phyloP scores from a whole-genome alignment of 2,797 vertebrate species.

The Tenualosa ilisha region DNA sequence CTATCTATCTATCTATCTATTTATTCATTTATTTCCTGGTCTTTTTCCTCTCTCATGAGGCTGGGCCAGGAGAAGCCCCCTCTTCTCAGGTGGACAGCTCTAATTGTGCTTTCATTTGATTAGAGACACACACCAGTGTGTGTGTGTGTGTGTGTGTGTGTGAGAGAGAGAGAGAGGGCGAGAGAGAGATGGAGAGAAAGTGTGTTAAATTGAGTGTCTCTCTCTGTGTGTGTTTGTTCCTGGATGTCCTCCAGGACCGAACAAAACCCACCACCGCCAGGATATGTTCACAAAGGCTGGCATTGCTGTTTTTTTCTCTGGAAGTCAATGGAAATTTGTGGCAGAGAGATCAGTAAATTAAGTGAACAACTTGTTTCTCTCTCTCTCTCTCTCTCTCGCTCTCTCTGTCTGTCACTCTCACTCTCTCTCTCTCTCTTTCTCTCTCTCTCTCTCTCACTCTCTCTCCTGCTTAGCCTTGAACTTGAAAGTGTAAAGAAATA shows the following conservation, averaged over 20 bases:
- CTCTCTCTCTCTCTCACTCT: background rate
- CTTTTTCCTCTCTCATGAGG: background rate
- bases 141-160: too few relatives aligned
- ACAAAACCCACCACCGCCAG: slow-evolving; percentile 19
- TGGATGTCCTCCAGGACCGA: slow-evolving; percentile 34
- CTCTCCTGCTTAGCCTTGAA: background rate
- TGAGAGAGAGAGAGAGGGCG: too few relatives aligned
- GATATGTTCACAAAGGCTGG: slow-evolving; percentile 25
- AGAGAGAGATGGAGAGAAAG: too few relatives aligned
- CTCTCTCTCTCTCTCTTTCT: background rate
- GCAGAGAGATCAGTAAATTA: background rate
- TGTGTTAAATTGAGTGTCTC: too few relatives aligned
- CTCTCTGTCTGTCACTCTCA: too few relatives aligned
- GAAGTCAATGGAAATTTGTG: background rate
- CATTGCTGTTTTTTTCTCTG: background rate
- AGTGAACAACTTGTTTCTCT: background rate
- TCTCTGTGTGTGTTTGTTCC: background rate
- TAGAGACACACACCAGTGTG: slow-evolving; percentile 24
- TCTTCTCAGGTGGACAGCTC: slow-evolving; percentile 2
- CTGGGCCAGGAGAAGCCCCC: background rate
- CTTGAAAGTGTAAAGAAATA: background rate
- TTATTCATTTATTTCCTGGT: background rate
- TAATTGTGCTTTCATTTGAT: slow-evolving; percentile 42
- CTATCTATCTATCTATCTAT: too few relatives aligned
- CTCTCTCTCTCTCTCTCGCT: background rate